Base-by-base conservation (phyloP, 1,140 invertebrate genomes). In the Trachelipus rathkii region DNA sequence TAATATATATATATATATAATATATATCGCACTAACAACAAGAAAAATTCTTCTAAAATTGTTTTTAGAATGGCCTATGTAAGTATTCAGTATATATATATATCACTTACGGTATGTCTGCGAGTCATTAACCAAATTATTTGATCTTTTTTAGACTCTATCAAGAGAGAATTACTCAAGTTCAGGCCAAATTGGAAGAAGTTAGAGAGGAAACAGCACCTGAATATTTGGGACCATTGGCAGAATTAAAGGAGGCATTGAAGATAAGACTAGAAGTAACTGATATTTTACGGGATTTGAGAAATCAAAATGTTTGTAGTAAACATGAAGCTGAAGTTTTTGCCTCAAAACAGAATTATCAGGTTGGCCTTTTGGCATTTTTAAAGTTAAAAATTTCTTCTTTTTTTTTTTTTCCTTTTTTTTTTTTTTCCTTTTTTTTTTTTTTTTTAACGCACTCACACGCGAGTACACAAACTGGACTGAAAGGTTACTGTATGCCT, bases 281-380 rank as follows among this genome's bases (percentile, higher is more conserved):
- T n/a, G 92, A 92, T 74, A 90, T 96, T 75, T 85, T 95, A 53
- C 89, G 89, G 83, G 89, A 93, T 81, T 90, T 91, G 82, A 87
- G 91, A 60, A 85, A 95, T 44, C 88, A 92, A 82, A 96, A 95
- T 85, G 92, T 97, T 70, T 89, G 91, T 45, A 94, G 95, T 85
- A 93, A 95, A 85, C 94, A 89, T 84, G 89, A 92, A 66, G 94
- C 94, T 10, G 95, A 97, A 86, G 91, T 93, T 83, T 89, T 94
- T 81, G 95, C 95, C 0, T 91, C 94, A 0, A 85, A 88, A 76
- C 95, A 98, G 85, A 93, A 97, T 86, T 93, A 91, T 84, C 89
- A 93, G 88, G 92, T 93, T 86, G 84, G 85, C 85, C 10, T 70
- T 24, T 10, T 78, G n/a, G n/a, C n/a, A 44, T 76, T 70, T 79